Conservation (phyloP, 2,113 vertebrate species). For the Corvus hawaiiensis region DNA sequence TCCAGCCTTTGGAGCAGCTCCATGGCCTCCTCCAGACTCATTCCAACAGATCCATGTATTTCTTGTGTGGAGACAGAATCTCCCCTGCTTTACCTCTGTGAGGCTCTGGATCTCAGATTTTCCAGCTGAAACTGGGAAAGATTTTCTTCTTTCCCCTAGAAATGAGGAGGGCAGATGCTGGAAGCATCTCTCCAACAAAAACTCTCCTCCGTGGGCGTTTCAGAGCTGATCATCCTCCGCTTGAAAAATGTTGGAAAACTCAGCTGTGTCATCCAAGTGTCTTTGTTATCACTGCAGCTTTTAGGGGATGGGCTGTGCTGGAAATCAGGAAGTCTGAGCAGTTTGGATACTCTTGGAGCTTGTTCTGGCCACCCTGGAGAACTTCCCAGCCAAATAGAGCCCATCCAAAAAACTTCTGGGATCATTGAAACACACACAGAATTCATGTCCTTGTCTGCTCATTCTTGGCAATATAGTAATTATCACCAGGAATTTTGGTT, state of each 20-base stretch:
- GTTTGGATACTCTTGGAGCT: not conserved
- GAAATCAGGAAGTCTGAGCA: not conserved
- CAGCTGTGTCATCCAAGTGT: not conserved
- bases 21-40: fast-evolving
- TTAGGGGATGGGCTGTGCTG: not conserved
- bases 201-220: not conserved
- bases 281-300: not conserved
- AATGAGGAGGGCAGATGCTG: not conserved
- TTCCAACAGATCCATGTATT: not conserved
- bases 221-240: not conserved
- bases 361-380: not conserved
- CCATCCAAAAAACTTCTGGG: not conserved
- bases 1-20: not conserved
- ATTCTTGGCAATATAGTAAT: not conserved
- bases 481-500: not conserved
- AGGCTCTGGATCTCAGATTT: not conserved
- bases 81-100: not conserved
- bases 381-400: not conserved
- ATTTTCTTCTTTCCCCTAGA: not conserved
- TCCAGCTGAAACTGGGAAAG: not conserved
- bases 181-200: not conserved
- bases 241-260: not conserved
- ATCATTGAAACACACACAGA: not conserved
- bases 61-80: not conserved
- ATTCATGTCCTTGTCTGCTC: not conserved